These are phyloP conservation scores for Epizoanthus stellaris DNA, from an alignment of 92 coral and sea anemone genomes.

Conservation along the genomic window DNA sequence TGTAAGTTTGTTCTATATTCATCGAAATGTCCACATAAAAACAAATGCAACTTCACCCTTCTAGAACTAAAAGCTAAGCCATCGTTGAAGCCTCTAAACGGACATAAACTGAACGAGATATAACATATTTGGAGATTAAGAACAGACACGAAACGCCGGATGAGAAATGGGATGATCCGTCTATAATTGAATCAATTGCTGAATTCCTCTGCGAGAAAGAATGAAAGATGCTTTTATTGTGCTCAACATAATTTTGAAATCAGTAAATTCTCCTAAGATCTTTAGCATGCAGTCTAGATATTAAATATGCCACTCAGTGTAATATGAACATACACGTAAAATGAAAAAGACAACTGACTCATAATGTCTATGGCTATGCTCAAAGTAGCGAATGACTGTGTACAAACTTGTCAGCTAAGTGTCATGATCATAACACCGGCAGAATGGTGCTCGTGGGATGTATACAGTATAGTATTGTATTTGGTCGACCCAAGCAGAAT, in stretches of 20 bases:
- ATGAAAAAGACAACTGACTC: neutral
- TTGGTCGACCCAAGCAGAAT: too few species aligned
- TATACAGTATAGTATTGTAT: too few species aligned
- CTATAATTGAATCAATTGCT: slow-evolving; percentile 7
- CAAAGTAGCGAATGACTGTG: too few species aligned
- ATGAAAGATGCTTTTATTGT: neutral
- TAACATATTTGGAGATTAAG: neutral
- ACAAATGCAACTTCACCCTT: neutral
- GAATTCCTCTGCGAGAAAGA: neutral
- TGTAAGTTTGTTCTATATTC: too few species aligned
- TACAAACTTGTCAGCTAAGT: too few species aligned
- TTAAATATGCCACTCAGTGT: neutral
- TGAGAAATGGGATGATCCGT: neutral
- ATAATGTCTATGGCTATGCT: too few species aligned
- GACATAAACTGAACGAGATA: neutral
- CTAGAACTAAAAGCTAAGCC: neutral
- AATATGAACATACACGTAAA: neutral
- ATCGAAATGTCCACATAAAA: too few species aligned
- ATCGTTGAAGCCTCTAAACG: neutral
- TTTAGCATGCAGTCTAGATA: neutral
- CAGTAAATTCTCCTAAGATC: slow-evolving; percentile 1
- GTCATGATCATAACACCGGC: too few species aligned
- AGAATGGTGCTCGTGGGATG: too few species aligned
- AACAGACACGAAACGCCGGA: neutral
- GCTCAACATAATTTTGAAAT: neutral